phyloP scores from a whole-genome alignment of 2,888 invertebrate genomes.

The Colostygia pectinataria region DNA sequence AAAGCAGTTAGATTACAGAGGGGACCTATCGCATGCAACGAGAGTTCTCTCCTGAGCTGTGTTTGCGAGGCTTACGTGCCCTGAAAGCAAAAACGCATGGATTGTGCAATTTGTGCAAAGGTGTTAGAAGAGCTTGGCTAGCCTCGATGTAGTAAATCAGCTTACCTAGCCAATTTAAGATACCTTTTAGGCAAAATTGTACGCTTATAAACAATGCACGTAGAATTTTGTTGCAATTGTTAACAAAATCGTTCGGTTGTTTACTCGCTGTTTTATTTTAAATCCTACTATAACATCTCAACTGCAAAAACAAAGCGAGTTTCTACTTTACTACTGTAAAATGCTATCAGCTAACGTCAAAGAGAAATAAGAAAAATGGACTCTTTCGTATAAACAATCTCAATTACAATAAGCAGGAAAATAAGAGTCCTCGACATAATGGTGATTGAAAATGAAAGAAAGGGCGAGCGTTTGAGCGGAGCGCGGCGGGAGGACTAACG shows the following conservation, averaged over 20 bases:
- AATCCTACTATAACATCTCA: not conserved
- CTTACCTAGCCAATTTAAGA: slow-evolving; percentile 26
- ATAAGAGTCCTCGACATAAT: slow-evolving; percentile 40
- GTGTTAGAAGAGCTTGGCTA: slow-evolving; percentile 32
- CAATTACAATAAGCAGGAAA: slow-evolving; percentile 41
- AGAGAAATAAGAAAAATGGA: slow-evolving; percentile 21
- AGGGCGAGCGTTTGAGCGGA: slow-evolving; percentile 41
- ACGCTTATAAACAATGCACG: slow-evolving; percentile 4
- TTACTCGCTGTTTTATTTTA: slow-evolving; percentile 1
- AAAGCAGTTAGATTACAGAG: slow-evolving; percentile 36
- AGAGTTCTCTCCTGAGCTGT: slow-evolving; percentile 34
- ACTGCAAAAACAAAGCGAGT: not conserved
- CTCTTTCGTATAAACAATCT: slow-evolving; percentile 27
- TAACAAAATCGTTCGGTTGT: slow-evolving; percentile 1
- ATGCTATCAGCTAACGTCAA: slow-evolving; percentile 29
- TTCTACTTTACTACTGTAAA: not conserved
- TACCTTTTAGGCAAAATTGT: slow-evolving; percentile 5
- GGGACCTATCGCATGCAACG: slow-evolving; percentile 33
- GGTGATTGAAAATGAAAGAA: slow-evolving; percentile 47
- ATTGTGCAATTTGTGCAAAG: slow-evolving; percentile 39
- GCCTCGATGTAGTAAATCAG: slow-evolving; percentile 25
- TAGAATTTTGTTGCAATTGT: slow-evolving; percentile 4
- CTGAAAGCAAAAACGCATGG: slow-evolving; percentile 39
- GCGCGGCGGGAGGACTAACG: slow-evolving; percentile 38
- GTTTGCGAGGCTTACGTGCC: slow-evolving; percentile 39